Conservation (phyloP, 2,797 vertebrate species). For the Monodelphis domestica region DNA sequence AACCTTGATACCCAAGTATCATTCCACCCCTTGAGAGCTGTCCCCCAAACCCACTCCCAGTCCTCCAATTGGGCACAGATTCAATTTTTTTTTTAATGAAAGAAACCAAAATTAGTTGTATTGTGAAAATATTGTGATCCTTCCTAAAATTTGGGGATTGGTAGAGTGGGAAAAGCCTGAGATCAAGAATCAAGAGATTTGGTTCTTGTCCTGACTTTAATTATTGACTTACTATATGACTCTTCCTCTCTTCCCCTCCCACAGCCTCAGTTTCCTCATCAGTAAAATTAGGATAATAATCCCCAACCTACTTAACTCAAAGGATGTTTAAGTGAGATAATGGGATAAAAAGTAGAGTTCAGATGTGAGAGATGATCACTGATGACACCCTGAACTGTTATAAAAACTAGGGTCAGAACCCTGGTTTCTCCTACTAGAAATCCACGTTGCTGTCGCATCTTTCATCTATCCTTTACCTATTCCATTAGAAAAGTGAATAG, state of each 20-base stretch:
- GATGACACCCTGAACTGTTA: too few species aligned
- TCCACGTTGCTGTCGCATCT: too few species aligned
- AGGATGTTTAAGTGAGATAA: background rate
- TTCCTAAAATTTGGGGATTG: too few species aligned
- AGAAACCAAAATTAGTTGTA: background rate
- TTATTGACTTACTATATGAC: background rate
- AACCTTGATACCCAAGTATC: background rate
- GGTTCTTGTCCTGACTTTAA: background rate
- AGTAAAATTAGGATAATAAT: constrained; percentile 3
- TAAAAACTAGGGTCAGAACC: too few species aligned
- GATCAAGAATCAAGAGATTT: background rate
- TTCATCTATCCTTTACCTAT: too few species aligned
- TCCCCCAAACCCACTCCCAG: background rate
- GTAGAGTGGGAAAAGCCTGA: background rate
- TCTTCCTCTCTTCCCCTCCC: background rate
- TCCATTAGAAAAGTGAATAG: too few species aligned
- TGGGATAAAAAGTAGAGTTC: too few species aligned
- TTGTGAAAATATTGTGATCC: background rate
- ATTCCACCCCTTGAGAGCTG: background rate
- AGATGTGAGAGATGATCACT: too few species aligned
- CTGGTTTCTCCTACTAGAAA: too few species aligned
- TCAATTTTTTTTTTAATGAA: constrained; percentile 5
- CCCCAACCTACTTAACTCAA: background rate
- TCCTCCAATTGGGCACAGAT: background rate
- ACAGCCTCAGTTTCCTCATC: background rate